These are phyloP conservation scores for Oreochromis tanganicae DNA, from an alignment of 2,113 vertebrate species.

Conservation along the genomic window DNA sequence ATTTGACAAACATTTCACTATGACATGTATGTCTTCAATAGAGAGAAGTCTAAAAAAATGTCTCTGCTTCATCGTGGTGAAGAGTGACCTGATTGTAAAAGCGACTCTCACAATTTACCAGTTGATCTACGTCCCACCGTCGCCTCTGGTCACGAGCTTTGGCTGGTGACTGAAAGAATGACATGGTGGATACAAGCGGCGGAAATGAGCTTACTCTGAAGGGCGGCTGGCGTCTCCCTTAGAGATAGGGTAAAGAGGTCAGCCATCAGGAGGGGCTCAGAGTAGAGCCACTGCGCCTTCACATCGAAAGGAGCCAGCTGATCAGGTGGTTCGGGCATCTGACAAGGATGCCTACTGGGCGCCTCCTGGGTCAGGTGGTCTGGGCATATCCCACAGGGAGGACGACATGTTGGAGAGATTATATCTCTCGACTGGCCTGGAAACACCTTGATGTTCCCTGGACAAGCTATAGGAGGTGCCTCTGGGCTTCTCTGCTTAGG, in stretches of 20 bases:
- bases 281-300: too few relatives aligned
- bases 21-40: neutral
- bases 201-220: fast-evolving
- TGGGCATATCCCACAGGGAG: neutral
- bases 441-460: neutral
- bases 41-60: neutral
- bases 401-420: neutral
- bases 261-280: too few relatives aligned
- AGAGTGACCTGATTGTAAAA: neutral
- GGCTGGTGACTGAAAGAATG: fast-evolving
- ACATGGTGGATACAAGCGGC: fast-evolving
- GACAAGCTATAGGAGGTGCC: fast-evolving
- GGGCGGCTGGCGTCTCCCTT: neutral
- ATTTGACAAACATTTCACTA: neutral
- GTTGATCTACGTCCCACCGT: neutral
- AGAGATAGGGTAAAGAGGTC: neutral
- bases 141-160: neutral
- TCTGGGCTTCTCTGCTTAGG: too few relatives aligned
- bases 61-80: neutral
- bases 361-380: fast-evolving
- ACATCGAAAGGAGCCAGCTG: neutral
- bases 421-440: neutral
- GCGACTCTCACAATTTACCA: neutral
- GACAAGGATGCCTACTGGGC: too few relatives aligned
- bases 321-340: neutral